A percentile compares a stretch with the other conserved stretches of the same genome.
Evolutionary conservation across 2,797 vertebrate genomes (phyloP).

Genomic region (Megaceryle alcyon): DNA sequence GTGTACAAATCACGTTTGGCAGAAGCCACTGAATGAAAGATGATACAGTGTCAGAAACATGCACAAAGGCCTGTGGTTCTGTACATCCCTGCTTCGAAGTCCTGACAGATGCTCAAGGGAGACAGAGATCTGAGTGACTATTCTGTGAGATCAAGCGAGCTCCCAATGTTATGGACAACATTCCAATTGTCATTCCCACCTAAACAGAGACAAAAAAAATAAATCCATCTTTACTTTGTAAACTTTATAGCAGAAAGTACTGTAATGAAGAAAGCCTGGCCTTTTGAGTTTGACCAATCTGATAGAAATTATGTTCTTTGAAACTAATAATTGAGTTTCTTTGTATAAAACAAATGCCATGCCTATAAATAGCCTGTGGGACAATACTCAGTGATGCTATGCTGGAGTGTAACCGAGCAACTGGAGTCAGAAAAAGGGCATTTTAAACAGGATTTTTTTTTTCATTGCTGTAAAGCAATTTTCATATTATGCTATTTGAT

Average conservation of each 20-base stretch:
- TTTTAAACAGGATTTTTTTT: not conserved
- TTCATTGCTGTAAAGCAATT: not conserved
- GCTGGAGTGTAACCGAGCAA: not conserved
- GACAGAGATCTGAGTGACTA: not conserved
- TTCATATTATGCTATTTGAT: not conserved
- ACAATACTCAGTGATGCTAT: not conserved
- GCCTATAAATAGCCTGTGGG: conserved; percentile 20
- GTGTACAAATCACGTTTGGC: not conserved
- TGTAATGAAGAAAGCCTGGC: not conserved
- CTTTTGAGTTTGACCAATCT: conserved; percentile 6
- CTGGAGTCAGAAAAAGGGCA: not conserved
- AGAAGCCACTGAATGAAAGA: not conserved
- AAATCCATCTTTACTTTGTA: not conserved
- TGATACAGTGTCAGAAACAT: not conserved
- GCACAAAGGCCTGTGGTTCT: not conserved
- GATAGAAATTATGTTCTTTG: conserved; percentile 13
- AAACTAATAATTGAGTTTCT: conserved; percentile 37
- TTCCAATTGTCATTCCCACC: not conserved
- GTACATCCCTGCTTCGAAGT: not conserved
- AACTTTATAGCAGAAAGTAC: not conserved
- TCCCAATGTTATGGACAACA: not conserved
- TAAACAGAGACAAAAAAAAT: not conserved
- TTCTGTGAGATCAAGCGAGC: not conserved
- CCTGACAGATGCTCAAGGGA: not conserved
- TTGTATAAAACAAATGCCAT: conserved; percentile 4